Evolutionary conservation across 2,888 invertebrate genomes (phyloP), one percentile per base, ranked within the genome.

Genomic region (Auanema freiburgensis): DNA sequence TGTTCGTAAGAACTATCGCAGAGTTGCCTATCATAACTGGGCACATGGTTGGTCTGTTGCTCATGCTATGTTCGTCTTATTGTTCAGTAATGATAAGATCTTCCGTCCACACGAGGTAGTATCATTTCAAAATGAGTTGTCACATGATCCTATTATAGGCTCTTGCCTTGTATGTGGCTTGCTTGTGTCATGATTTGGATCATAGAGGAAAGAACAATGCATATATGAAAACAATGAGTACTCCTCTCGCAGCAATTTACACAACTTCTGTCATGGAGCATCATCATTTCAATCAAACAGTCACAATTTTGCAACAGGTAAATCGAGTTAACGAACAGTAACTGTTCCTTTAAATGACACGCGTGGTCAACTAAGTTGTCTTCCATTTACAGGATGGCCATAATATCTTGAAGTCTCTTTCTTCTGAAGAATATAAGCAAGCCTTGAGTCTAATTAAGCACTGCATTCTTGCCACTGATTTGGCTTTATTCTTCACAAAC

Each of bases 271-370:
- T 92, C 0, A 88, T 92, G 87, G 92, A 92, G 83, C 91, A 92
- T 80, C 92, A 92, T 83, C 92, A 92, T 84, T 92, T 92, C 83
- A 92, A 92, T 83, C 92, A 91, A 83, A 91, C 92, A 0, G 90
- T 92, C 33, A 90, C 90, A 14, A 92, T 92, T 72, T 85, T 92
- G 16, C 92, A 92, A 84, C 87, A 92, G 89, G 66, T 66, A 21
- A 4, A 53, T 12, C 16, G 2, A 1, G 1, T 43, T 16, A 21
- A n/a, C 6, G 91, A 91, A 59, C 91, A 91, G 0, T n/a, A n/a
- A n/a, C n/a, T n/a, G n/a, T n/a, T n/a, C n/a, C n/a, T n/a, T n/a
- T n/a, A n/a, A n/a, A n/a, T n/a, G n/a, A n/a, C n/a, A n/a, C 91
- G 91, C 84, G 91, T 91, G 79, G 91, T 92, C 14, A 12, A 50